Base-by-base conservation (phyloP, 1,140 invertebrate species). In the Bombus pyrosoma region DNA sequence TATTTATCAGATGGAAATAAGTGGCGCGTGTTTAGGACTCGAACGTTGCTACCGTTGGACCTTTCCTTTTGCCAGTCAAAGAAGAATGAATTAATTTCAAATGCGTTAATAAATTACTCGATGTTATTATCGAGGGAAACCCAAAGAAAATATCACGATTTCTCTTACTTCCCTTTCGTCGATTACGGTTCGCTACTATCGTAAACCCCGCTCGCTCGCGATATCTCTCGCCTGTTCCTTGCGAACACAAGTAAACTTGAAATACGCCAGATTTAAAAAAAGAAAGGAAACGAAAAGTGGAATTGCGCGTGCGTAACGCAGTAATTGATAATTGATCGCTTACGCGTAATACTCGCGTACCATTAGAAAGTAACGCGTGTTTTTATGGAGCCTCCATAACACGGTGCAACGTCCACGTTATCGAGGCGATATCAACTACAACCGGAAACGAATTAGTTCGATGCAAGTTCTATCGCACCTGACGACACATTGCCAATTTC, bases 291-390 rank as follows among this genome's bases (percentile, higher is more conserved):
- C 47, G 9, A 76, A 43, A 37, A 43, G 28, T 34, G 18, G 34
- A 43, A 32, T 68, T 53, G 32, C 13, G 28, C 5, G 39, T 25
- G 25, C 37, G 28, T 81, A 64, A 82, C 57, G 57, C n/a, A 18
- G 39, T 64, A 69, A 83, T 83, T 77, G 73, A 76, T 83, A 83
- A 83, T 68, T 76, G 37, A 66, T 75, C 32, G 39, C 0, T 32
- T 2, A 18, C 73, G 34, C 62, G 81, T 76, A 83, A 83, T 76
- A 83, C 81, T 41, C 10, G 81, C 71, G 13, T 62, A 32, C 28
- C 18, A 34, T 81, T 72, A 59, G 68, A 75, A 75, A 83, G 72
- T 53, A 43, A 62, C 28, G 4, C 28, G 10, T 62, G 28, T 62
- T 53, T 53, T 53, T 53, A 53, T 18, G 12, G 28, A 62, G 28